phyloP scores from a whole-genome alignment of 2,797 vertebrate species.

The Sebastes iracundus region DNA sequence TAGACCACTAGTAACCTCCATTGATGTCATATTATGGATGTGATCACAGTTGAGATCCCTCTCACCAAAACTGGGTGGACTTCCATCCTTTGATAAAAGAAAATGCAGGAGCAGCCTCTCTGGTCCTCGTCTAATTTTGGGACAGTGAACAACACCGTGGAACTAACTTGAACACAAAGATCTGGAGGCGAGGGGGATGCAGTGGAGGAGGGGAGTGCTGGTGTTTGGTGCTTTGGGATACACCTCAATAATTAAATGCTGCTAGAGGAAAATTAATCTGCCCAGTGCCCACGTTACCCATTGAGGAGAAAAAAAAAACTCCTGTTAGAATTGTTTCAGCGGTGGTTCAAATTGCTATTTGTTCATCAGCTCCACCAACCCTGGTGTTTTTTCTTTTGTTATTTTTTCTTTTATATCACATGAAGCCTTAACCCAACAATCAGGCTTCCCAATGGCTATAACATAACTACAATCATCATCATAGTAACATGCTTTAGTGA shows the following conservation, averaged over 20 bases:
- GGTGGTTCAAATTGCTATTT: neutral
- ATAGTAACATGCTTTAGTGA: neutral
- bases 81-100: neutral
- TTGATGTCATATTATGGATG: neutral
- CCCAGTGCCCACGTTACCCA: neutral
- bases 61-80: neutral
- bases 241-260: slow-evolving; percentile 32
- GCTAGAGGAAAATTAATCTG: slow-evolving; percentile 36
- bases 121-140: neutral
- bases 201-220: neutral
- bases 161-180: neutral
- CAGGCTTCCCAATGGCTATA: neutral
- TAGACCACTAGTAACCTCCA: neutral
- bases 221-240: slow-evolving; percentile 23
- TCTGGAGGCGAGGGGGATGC: neutral
- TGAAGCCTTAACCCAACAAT: neutral
- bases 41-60: neutral
- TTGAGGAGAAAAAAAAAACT: neutral
- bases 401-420: neutral
- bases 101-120: neutral
- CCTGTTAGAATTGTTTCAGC: neutral
- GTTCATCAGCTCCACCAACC: neutral
- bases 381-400: neutral
- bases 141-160: neutral
- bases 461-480: neutral